phyloP scores from a whole-genome alignment of 1,140 invertebrate species.

The Venturia canescens region DNA sequence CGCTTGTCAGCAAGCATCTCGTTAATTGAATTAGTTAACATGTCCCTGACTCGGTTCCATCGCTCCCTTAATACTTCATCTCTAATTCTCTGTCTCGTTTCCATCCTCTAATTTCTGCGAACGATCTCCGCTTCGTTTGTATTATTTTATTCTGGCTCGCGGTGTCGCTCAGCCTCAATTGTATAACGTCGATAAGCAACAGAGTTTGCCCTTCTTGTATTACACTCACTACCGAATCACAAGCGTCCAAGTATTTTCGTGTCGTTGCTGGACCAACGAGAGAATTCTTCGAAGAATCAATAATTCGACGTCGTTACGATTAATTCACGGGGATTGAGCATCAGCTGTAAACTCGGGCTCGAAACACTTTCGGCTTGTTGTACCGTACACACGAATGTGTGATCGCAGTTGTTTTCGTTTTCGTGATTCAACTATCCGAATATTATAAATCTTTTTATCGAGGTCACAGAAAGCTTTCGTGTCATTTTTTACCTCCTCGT shows the following conservation, averaged over 20 bases:
- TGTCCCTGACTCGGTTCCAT: constrained; percentile 48
- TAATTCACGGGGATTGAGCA: constrained; percentile 7
- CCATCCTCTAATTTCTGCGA: neutral
- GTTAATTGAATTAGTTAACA: constrained; percentile 68
- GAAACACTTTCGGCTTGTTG: neutral
- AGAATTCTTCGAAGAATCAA: constrained; percentile 30
- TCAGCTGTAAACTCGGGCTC: neutral
- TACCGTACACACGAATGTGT: neutral
- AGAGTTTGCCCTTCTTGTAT: neutral
- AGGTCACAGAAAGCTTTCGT: neutral
- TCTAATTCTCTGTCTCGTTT: neutral
- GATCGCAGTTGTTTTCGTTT: neutral
- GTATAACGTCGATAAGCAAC: neutral
- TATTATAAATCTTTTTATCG: constrained; percentile 9
- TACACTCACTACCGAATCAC: neutral
- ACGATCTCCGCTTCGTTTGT: neutral
- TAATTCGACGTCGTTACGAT: constrained; percentile 17
- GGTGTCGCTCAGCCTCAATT: neutral
- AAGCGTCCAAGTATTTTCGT: neutral
- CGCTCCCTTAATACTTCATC: neutral
- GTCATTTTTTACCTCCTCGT: neutral
- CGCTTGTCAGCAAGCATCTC: constrained; percentile 60
- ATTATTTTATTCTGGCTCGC: neutral
- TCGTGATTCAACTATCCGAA: neutral
- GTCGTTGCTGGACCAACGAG: neutral